Conservation (phyloP, 1,140 invertebrate species). For the Drosophila kepulauana region DNA sequence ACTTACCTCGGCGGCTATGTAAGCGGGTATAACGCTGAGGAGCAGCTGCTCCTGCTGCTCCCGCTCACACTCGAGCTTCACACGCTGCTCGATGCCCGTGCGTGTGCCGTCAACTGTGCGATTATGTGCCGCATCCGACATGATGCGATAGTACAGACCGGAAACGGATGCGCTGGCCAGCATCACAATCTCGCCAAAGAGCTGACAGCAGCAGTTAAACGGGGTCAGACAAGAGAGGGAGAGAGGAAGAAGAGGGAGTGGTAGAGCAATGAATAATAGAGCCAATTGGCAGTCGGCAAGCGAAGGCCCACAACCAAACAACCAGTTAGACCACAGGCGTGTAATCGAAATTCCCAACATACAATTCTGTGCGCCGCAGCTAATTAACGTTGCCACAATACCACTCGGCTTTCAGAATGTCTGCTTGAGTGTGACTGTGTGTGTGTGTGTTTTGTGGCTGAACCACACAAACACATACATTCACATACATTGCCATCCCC, state of each 20-base stretch:
- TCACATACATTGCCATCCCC: neutral
- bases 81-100: constrained; percentile 95
- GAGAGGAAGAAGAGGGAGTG: neutral
- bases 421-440: too few species aligned
- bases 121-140: constrained; percentile 93
- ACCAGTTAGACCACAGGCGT: constrained; percentile 20
- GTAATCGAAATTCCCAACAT: constrained; percentile 46
- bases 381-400: constrained; percentile 52
- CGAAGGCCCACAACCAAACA: constrained; percentile 2
- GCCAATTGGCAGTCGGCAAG: constrained; percentile 36
- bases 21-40: constrained; percentile 96
- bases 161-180: constrained; percentile 91
- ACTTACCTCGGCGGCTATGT: constrained; percentile 85
- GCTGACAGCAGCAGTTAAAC: constrained; percentile 85
- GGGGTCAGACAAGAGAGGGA: constrained; percentile 2
- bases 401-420: neutral
- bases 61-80: constrained; percentile 96
- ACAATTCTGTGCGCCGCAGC: constrained; percentile 24
- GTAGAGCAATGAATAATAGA: constrained; percentile 42
- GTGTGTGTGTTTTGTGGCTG: neutral
- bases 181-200: constrained; percentile 91
- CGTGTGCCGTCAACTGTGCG: constrained; percentile 94
- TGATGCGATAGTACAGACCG: constrained; percentile 94
- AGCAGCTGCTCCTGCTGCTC: constrained; percentile 96
- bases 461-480: constrained; percentile 9